Base-by-base conservation (phyloP, 1,140 invertebrate species). In the Drosophila rhopaloa region DNA sequence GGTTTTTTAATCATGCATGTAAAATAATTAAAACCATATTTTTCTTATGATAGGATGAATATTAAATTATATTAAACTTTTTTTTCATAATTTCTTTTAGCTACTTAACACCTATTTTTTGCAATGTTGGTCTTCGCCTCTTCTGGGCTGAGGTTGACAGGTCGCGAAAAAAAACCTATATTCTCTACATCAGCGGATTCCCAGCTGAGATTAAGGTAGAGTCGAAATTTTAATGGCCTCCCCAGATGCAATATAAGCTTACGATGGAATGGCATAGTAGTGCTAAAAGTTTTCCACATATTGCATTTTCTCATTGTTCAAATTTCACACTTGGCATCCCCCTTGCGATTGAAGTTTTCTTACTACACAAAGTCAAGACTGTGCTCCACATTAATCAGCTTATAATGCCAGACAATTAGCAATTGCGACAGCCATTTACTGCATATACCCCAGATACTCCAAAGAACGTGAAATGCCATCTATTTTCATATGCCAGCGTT, bases 141-240 rank as follows among this genome's bases (percentile, higher is more conserved):
- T 37, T 27, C 16, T 16, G 27, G 16, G 14, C 54, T 75, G 77
- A 61, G 40, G 41, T 61, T 65, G 66, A 81, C 59, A 55, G 58
- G 41, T 53, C 47, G 61, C 65, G 43, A 14, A 62, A 54, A 19
- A 19, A 65, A 66, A 54, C 47, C 32, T 37, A 24, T 47, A 53
- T 58, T 46, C 48, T 53, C 32, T 13, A 58, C 38, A 46, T 37
- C 37, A 35, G 72, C 48, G 37, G 24, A 60, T 60, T 65, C 48
- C 51, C 59, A 66, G 29, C 47, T 41, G 53, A 40, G 51, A 51
- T 78, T 75, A 67, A 50, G 77, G 60, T 59, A 62, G 60, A 78
- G 82, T 57, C 82, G 74, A 85, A 85, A 86, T 86, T 86, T 81
- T 86, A 85, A 86, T 85, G 82, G 74, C 74, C 70, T 71, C 68